Conservation (phyloP, 2,797 vertebrate genomes). For the Aeoliscus strigatus region DNA sequence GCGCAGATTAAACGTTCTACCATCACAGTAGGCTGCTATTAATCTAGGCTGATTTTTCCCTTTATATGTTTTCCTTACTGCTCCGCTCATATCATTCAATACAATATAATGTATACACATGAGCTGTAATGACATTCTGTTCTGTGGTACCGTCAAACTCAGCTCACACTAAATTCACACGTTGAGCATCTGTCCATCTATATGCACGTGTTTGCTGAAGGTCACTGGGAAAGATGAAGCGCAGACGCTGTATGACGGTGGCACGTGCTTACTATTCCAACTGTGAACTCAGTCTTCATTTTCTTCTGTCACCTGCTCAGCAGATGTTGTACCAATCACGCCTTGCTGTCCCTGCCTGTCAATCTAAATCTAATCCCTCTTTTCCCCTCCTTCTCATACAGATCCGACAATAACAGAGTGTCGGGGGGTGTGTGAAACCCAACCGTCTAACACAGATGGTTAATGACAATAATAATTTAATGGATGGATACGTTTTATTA, state of each 20-base stretch:
- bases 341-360: slow-evolving; percentile 39
- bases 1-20: no score
- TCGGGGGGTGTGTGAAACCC: slow-evolving; percentile 29
- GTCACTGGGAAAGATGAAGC: slow-evolving; percentile 44
- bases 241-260: slow-evolving; percentile 22
- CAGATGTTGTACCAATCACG: slow-evolving; percentile 54
- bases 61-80: neutral
- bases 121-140: slow-evolving; percentile 6
- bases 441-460: slow-evolving; percentile 49
- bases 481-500: slow-evolving; percentile 55
- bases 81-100: slow-evolving; percentile 3
- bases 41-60: no score
- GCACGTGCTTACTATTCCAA: slow-evolving; percentile 51
- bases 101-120: slow-evolving; percentile 3
- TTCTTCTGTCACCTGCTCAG: slow-evolving; percentile 58
- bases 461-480: slow-evolving; percentile 59
- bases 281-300: slow-evolving; percentile 51
- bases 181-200: slow-evolving; percentile 23
- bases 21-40: no score
- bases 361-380: slow-evolving; percentile 50
- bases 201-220: slow-evolving; percentile 40
- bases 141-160: slow-evolving; percentile 35
- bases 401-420: slow-evolving; percentile 27
- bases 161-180: slow-evolving; percentile 9
- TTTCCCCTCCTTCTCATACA: neutral